Conservation (phyloP, 2,797 vertebrate species). For the Sternotherus odoratus region DNA sequence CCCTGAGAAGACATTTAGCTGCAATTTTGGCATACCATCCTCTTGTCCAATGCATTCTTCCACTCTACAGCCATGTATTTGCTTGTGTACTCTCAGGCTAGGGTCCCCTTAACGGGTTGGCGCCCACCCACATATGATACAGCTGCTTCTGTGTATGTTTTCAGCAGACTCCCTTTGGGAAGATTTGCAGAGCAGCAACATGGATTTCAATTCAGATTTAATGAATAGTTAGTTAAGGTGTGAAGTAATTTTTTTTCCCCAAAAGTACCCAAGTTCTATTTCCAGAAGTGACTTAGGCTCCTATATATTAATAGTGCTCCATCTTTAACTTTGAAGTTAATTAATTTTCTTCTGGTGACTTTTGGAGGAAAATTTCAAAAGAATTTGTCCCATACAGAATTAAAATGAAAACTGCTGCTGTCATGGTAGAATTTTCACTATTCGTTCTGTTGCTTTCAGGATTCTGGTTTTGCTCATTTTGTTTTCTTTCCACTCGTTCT, state of each 20-base stretch:
- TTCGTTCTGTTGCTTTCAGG: not conserved
- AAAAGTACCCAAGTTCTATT: not conserved
- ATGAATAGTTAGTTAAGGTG: too few relatives aligned
- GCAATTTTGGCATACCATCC: not conserved
- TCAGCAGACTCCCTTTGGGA: not conserved
- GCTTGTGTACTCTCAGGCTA: not conserved
- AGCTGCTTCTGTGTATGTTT: not conserved
- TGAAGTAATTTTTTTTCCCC: not conserved
- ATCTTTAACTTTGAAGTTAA: accelerated
- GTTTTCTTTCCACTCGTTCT: not conserved
- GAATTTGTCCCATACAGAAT: not conserved
- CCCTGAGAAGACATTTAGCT: not conserved
- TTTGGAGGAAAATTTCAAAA: not conserved
- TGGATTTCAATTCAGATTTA: not conserved
- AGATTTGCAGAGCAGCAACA: not conserved
- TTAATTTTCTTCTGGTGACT: not conserved
- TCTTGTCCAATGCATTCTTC: not conserved
- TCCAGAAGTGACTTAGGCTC: not conserved
- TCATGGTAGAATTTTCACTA: not conserved
- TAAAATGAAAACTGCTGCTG: not conserved
- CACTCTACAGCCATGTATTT: not conserved
- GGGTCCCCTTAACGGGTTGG: not conserved
- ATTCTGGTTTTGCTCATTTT: not conserved
- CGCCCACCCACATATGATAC: not conserved
- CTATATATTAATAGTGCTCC: not conserved